phyloP scores from a whole-genome alignment of 2,113 vertebrate species.

The Equus przewalskii region DNA sequence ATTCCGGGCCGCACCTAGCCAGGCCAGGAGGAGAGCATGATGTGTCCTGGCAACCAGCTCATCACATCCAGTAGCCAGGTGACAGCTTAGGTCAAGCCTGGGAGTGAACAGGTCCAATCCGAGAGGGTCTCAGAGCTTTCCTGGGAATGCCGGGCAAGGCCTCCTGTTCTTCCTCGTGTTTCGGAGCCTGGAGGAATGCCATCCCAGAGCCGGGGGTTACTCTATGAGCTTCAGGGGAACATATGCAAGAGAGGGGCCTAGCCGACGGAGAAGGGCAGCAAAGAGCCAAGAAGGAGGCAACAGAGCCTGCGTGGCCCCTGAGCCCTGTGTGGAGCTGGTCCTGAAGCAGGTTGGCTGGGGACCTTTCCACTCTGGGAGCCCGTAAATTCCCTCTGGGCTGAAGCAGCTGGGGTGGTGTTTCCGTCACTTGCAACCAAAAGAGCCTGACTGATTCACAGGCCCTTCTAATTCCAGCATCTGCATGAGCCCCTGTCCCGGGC shows the following conservation, averaged over 20 bases:
- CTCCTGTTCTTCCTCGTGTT: background rate
- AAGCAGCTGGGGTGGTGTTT: background rate
- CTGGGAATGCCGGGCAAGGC: no score
- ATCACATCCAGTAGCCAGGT: background rate
- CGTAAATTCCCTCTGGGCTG: background rate
- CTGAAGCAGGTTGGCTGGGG: background rate
- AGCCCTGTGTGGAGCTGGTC: background rate
- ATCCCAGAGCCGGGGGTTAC: background rate
- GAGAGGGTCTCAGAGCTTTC: background rate
- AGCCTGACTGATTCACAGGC: background rate
- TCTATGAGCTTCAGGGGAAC: background rate
- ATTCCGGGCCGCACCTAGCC: background rate
- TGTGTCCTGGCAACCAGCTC: background rate
- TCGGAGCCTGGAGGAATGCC: background rate
- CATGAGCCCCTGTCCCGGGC: background rate
- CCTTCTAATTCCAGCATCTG: background rate
- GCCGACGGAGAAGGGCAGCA: background rate
- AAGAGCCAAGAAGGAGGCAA: background rate
- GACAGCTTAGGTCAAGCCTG: background rate
- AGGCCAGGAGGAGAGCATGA: background rate
- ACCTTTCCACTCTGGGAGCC: background rate
- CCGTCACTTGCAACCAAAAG: background rate
- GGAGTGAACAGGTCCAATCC: background rate
- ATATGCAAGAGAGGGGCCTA: background rate
- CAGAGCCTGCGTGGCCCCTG: no score